Evolutionary conservation across 2,113 vertebrate species (phyloP).

Genomic region (Gambusia holbrooki): DNA sequence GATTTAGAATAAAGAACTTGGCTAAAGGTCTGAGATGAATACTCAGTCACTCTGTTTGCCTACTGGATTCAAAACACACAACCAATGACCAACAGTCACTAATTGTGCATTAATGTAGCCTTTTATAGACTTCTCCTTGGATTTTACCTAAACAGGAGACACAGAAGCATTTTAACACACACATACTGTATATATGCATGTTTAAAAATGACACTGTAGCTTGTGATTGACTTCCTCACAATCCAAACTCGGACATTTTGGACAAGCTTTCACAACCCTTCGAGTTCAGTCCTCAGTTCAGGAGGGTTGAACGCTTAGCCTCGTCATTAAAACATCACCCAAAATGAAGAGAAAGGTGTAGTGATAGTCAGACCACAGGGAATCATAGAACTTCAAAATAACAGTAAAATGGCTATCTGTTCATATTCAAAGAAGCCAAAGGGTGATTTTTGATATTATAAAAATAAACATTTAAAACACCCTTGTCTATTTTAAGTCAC

Average conservation of each 20-base stretch:
- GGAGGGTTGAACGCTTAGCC: not conserved
- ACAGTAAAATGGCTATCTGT: too few relatives aligned
- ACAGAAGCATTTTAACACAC: too few relatives aligned
- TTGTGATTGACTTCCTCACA: not conserved
- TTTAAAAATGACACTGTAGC: not conserved
- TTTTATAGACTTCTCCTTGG: constrained; percentile 12
- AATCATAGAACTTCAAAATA: too few relatives aligned
- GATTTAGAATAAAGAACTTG: constrained; percentile 58
- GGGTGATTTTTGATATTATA: too few relatives aligned
- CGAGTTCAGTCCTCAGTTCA: too few relatives aligned
- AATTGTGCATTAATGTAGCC: not conserved
- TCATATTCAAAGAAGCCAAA: too few relatives aligned
- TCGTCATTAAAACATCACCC: not conserved
- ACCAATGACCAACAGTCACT: constrained; percentile 19
- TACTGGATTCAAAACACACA: constrained; percentile 50
- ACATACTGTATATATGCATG: not conserved
- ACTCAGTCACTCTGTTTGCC: constrained; percentile 47
- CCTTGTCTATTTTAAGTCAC: too few relatives aligned
- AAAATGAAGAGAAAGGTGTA: too few relatives aligned
- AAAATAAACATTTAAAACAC: too few relatives aligned
- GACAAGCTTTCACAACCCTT: too few relatives aligned
- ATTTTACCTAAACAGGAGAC: not conserved
- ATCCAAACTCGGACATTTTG: not conserved
- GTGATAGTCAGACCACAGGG: too few relatives aligned
- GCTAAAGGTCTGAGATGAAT: constrained; percentile 44